phyloP scores from a whole-genome alignment of 2,888 invertebrate genomes.

The Nephrotoma appendiculata region DNA sequence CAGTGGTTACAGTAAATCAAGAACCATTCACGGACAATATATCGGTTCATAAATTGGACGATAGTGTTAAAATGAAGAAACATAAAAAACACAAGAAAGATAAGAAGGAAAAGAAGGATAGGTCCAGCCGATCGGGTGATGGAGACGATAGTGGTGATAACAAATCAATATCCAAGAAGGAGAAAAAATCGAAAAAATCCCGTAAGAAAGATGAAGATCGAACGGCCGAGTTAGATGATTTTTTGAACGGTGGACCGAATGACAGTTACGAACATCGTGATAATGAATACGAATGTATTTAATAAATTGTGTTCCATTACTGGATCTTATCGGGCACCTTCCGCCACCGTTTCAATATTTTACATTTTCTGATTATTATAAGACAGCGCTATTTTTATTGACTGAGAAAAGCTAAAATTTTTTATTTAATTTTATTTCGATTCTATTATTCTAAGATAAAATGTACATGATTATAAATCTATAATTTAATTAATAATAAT shows the following conservation, averaged over 20 bases:
- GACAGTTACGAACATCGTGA: slow-evolving; percentile 28
- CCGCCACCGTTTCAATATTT: not conserved
- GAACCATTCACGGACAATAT: slow-evolving; percentile 17
- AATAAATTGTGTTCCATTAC: slow-evolving; percentile 15
- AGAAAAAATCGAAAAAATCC: slow-evolving; percentile 30
- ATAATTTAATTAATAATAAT: not conserved
- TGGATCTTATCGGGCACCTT: not conserved
- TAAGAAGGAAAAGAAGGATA: slow-evolving; percentile 32
- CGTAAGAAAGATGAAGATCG: slow-evolving; percentile 32
- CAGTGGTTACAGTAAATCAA: slow-evolving; percentile 13
- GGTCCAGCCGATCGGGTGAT: not conserved
- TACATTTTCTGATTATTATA: not conserved
- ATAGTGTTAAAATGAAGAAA: slow-evolving; percentile 18
- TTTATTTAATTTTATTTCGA: not conserved
- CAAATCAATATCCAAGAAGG: slow-evolving; percentile 6
- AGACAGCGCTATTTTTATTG: not conserved
- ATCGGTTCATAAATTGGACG: not conserved
- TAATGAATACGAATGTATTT: slow-evolving; percentile 45
- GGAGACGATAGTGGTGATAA: not conserved
- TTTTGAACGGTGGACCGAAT: slow-evolving; percentile 39
- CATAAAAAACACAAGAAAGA: slow-evolving; percentile 32
- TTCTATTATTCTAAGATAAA: not conserved
- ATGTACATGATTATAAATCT: not conserved
- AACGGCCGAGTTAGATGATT: slow-evolving; percentile 40
- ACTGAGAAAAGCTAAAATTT: not conserved